A percentile compares a stretch with the other conserved stretches of the same genome.
These are phyloP conservation scores for Sparidentex hasta DNA, from an alignment of 2,797 vertebrate genomes.

Conservation along the genomic window DNA sequence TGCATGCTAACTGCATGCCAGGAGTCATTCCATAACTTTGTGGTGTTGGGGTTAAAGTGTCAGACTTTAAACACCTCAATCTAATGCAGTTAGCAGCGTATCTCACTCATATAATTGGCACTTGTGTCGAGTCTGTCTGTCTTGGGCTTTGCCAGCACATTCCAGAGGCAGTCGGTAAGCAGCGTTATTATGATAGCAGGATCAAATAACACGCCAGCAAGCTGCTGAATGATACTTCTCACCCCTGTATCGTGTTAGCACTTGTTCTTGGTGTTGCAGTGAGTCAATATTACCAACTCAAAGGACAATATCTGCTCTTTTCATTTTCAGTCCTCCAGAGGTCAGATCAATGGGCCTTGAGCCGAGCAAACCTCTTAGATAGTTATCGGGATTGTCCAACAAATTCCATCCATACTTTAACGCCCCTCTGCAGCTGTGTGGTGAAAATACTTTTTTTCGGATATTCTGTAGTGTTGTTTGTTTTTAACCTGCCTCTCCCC, in stretches of 20 bases:
- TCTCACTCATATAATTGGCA: slow-evolving; percentile 57
- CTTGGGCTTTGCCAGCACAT: slow-evolving; percentile 59
- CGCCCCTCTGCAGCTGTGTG: slow-evolving; percentile 1
- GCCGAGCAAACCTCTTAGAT: slow-evolving; percentile 32
- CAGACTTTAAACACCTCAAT: slow-evolving; percentile 32
- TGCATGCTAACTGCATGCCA: background rate
- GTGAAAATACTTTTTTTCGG: slow-evolving; percentile 29
- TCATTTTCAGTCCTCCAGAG: slow-evolving; percentile 49
- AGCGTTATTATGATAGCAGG: slow-evolving; percentile 50
- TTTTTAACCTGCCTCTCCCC: slow-evolving; percentile 58
- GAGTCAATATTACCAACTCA: slow-evolving; percentile 45
- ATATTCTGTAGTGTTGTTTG: slow-evolving; percentile 16
- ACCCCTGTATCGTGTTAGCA: slow-evolving; percentile 67
- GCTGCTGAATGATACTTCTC: slow-evolving; percentile 56
- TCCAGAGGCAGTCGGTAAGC: slow-evolving; percentile 67
- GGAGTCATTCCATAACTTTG: background rate
- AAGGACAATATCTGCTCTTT: slow-evolving; percentile 51
- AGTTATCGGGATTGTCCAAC: slow-evolving; percentile 15
- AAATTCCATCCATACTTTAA: slow-evolving; percentile 29
- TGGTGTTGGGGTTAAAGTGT: slow-evolving; percentile 19
- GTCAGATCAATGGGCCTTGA: slow-evolving; percentile 45
- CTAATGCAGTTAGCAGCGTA: slow-evolving; percentile 11
- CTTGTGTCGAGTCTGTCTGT: slow-evolving; percentile 44
- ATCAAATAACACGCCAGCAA: slow-evolving; percentile 62
- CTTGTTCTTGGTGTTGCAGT: slow-evolving; percentile 64